These are phyloP conservation scores for Oxygymnocypris stewartii DNA, from an alignment of 2,113 vertebrate genomes.

Conservation along the genomic window DNA sequence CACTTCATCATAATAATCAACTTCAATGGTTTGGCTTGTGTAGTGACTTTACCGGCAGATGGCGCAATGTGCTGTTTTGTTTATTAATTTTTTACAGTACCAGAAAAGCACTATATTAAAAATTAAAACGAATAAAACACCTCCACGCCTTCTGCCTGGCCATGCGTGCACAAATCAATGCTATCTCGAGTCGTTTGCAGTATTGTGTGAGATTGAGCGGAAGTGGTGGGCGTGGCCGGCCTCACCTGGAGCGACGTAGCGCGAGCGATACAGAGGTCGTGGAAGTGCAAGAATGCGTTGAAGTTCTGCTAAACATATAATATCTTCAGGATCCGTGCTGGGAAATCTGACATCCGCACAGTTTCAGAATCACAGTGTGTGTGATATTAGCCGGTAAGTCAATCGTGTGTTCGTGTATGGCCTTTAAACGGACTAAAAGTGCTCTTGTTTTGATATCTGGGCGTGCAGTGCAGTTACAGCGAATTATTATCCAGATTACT, in stretches of 20 bases:
- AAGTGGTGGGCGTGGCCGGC: not conserved
- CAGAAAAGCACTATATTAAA: not conserved
- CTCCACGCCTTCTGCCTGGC: not conserved
- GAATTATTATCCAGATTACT: not conserved
- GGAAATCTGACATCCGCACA: not conserved
- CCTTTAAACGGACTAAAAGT: not conserved
- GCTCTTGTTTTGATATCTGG: not conserved
- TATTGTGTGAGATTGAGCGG: not conserved
- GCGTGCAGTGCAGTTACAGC: not conserved
- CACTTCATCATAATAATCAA: not conserved
- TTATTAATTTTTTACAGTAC: not conserved
- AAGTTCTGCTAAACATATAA: not conserved
- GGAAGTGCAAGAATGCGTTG: not conserved
- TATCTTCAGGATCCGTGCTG: not conserved
- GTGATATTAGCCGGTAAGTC: constrained; percentile 18
- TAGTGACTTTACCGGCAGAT: constrained; percentile 32
- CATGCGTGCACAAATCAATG: not conserved
- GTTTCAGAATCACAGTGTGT: not conserved
- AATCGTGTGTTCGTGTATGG: not conserved
- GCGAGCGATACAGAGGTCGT: not conserved
- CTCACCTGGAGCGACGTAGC: constrained; percentile 73
- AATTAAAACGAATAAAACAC: not conserved
- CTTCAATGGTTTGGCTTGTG: not conserved
- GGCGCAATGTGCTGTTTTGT: not conserved
- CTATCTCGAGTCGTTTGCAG: not conserved